Percentiles rank a stretch among this genome's conserved stretches.
These are phyloP conservation scores for Atta texana DNA, from an alignment of 1,140 invertebrate genomes.

Conservation along the genomic window DNA sequence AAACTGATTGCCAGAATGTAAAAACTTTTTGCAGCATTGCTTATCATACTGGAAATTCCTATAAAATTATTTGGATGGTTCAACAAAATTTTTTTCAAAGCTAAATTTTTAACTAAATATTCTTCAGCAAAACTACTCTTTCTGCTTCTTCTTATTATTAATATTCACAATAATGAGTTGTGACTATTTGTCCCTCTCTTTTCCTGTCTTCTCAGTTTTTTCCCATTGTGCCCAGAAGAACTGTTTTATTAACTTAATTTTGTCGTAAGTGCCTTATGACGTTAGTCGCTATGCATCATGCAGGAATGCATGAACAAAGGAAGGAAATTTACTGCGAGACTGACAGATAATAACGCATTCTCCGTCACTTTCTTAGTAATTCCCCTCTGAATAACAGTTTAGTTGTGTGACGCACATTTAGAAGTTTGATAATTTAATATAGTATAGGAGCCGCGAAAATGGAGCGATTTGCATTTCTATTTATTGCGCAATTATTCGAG, in stretches of 20 bases:
- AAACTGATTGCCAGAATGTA: too few relatives aligned
- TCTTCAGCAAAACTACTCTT: too few relatives aligned
- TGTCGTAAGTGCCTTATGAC: constrained; percentile 1
- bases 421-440: constrained; percentile 7
- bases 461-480: neutral
- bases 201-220: neutral
- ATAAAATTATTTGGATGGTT: too few relatives aligned
- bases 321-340: constrained; percentile 14
- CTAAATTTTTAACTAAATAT: too few relatives aligned
- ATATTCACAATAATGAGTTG: neutral
- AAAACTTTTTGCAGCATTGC: too few relatives aligned
- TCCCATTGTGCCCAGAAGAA: neutral
- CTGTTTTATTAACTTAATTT: constrained; percentile 22
- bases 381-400: constrained; percentile 4
- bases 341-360: constrained; percentile 18
- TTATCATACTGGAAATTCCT: too few relatives aligned
- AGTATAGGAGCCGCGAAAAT: neutral
- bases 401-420: neutral
- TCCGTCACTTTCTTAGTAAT: constrained; percentile 26
- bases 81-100: too few relatives aligned
- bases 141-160: neutral
- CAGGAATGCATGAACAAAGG: constrained; percentile 6
- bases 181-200: neutral
- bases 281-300: constrained; percentile 18
- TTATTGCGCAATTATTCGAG: neutral